phyloP scores from a whole-genome alignment of 2,797 vertebrate genomes.

The Cryptoblepharus egeriae region DNA sequence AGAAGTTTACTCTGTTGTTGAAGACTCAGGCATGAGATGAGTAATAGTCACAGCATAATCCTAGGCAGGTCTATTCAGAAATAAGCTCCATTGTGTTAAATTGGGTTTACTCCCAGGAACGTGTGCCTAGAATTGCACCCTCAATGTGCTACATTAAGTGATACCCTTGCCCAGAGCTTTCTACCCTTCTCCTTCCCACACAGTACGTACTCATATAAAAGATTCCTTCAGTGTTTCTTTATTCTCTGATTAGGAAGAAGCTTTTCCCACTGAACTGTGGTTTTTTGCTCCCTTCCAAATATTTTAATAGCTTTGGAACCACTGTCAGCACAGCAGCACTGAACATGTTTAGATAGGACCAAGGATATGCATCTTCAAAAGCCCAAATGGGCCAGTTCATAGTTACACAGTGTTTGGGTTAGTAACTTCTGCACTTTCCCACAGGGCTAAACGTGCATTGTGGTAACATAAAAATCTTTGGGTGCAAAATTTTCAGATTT shows the following conservation, averaged over 20 bases:
- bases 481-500: too few relatives aligned
- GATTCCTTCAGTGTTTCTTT: background rate
- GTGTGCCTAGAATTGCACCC: too few relatives aligned
- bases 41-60: too few relatives aligned
- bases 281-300: background rate
- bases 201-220: background rate
- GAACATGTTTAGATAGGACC: background rate
- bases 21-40: background rate
- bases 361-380: background rate
- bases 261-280: background rate
- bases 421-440: too few relatives aligned
- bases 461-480: too few relatives aligned
- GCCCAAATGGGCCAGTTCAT: background rate
- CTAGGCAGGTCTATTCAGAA: too few relatives aligned
- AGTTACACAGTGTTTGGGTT: too few relatives aligned
- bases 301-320: slow-evolving; percentile 2
- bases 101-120: too few relatives aligned
- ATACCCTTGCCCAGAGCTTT: background rate
- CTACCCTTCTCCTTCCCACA: background rate
- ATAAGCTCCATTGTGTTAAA: too few relatives aligned
- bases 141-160: background rate
- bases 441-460: too few relatives aligned
- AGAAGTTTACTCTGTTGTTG: too few relatives aligned
- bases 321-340: background rate
- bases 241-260: background rate